These are phyloP conservation scores for Corticium candelabrum DNA, from an alignment of 37 sponge, comb jelly and placozoan species.

Conservation along the genomic window DNA sequence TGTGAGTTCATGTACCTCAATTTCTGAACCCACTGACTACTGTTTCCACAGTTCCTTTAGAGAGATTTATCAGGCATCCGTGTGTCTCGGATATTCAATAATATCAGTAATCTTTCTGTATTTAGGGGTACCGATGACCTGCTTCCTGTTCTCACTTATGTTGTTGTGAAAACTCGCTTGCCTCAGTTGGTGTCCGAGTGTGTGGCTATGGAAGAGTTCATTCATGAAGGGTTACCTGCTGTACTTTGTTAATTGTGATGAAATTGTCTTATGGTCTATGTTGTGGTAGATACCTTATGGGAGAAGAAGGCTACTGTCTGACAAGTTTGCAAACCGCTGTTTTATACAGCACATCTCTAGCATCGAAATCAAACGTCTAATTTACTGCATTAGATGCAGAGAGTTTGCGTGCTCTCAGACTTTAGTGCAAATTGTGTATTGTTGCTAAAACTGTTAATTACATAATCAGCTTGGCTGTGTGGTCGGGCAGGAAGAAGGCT, in stretches of 20 bases:
- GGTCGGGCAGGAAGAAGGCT: no score
- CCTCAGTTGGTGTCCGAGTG: conserved; percentile 77
- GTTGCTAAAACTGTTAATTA: no score
- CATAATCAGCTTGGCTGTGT: no score
- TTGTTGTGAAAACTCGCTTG: conserved; percentile 41
- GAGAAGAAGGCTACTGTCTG: conserved; percentile 90
- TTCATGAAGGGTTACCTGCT: conserved; percentile 56
- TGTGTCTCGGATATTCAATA: no score
- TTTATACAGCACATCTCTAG: conserved; percentile 18
- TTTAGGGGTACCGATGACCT: conserved; percentile 89
- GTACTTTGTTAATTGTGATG: neutral
- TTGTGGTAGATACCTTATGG: conserved; percentile 53
- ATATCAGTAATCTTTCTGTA: no score
- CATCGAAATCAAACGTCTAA: no score
- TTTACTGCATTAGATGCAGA: no score
- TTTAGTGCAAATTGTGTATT: no score
- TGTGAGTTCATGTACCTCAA: no score
- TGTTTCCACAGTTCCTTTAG: neutral
- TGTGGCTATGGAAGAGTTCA: conserved; percentile 70
- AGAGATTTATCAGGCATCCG: no score
- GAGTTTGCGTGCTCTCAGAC: no score
- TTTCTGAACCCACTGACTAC: neutral
- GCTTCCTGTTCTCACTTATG: conserved; percentile 74
- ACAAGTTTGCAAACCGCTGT: conserved; percentile 77
- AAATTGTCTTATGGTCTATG: neutral